These are phyloP conservation scores for Apogon talboti DNA, from an alignment of 2,797 vertebrate genomes.

Conservation along the genomic window DNA sequence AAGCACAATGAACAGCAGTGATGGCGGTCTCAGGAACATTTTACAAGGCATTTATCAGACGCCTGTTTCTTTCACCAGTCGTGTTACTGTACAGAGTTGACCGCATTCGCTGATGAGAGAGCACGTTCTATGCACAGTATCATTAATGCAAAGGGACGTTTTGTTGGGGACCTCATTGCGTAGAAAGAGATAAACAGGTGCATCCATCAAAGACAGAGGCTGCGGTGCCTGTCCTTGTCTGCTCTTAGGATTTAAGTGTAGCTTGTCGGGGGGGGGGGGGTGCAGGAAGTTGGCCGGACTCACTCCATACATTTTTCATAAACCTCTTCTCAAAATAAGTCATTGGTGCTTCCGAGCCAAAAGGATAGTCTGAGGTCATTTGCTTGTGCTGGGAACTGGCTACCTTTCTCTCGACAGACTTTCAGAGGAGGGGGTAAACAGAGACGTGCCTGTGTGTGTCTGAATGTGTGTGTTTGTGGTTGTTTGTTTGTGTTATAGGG, in stretches of 20 bases:
- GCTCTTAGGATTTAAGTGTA: slow-evolving; percentile 64
- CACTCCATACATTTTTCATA: slow-evolving; percentile 76
- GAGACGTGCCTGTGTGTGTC: slow-evolving; percentile 18
- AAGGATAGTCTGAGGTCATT: slow-evolving; percentile 42
- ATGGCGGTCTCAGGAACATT: background rate
- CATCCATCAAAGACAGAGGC: slow-evolving; percentile 55
- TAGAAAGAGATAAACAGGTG: slow-evolving; percentile 35
- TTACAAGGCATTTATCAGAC: slow-evolving; percentile 7
- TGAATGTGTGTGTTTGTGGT: slow-evolving; percentile 6
- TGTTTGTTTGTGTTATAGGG: background rate
- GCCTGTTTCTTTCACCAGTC: slow-evolving; percentile 15
- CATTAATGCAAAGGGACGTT: slow-evolving; percentile 43
- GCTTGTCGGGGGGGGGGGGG: slow-evolving; percentile 51
- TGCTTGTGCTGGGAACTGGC: slow-evolving; percentile 35
- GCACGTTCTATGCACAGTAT: slow-evolving; percentile 16
- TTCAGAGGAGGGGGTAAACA: slow-evolving; percentile 20
- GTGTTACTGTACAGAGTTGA: slow-evolving; percentile 8
- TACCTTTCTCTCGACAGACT: slow-evolving; percentile 22
- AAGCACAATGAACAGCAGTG: background rate
- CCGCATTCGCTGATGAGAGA: slow-evolving; percentile 3
- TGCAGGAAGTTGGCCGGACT: slow-evolving; percentile 46
- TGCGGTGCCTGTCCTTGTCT: slow-evolving; percentile 54
- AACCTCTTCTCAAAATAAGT: slow-evolving; percentile 71
- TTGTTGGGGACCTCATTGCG: slow-evolving; percentile 32
- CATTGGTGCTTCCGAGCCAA: slow-evolving; percentile 18